phyloP scores from a whole-genome alignment of 53 echinoderm and acorn worm species.

The Paelopatides confundens region DNA sequence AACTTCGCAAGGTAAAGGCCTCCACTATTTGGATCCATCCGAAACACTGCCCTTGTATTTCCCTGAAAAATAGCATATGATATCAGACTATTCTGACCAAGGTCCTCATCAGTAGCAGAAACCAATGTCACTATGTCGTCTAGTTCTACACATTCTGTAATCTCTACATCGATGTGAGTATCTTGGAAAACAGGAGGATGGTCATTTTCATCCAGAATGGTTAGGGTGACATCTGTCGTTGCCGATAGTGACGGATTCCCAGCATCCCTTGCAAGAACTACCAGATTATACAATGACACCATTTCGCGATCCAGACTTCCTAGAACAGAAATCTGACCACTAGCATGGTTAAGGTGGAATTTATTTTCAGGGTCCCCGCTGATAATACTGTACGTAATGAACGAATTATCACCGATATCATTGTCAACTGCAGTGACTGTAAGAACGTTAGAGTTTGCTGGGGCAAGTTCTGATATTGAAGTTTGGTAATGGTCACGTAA shows the following conservation, averaged over 20 bases:
- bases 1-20: conserved; percentile 74
- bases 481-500: conserved; percentile 73
- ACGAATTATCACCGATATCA: conserved; percentile 85
- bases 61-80: conserved; percentile 81
- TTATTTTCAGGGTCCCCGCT: conserved; percentile 70
- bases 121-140: conserved; percentile 77
- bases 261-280: conserved; percentile 83
- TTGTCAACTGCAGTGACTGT: conserved; percentile 80
- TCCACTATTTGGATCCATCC: conserved; percentile 76
- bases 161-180: conserved; percentile 57
- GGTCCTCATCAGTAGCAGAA: conserved; percentile 80
- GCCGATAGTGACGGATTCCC: conserved; percentile 65
- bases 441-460: conserved; percentile 74
- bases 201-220: conserved; percentile 93
- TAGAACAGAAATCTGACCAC: conserved; percentile 81
- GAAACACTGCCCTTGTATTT: conserved; percentile 72
- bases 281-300: conserved; percentile 61
- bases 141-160: conserved; percentile 81
- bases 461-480: conserved; percentile 78
- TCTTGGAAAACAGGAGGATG: conserved; percentile 75
- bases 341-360: conserved; percentile 75
- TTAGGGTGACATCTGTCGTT: conserved; percentile 64
- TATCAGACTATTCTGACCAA: conserved; percentile 78
- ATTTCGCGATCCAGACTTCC: conserved; percentile 78
- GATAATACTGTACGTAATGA: conserved; percentile 87